Evolutionary conservation across 2,113 vertebrate genomes (phyloP), one percentile per base, ranked within the genome.

Genomic region (Microcebus murinus): DNA sequence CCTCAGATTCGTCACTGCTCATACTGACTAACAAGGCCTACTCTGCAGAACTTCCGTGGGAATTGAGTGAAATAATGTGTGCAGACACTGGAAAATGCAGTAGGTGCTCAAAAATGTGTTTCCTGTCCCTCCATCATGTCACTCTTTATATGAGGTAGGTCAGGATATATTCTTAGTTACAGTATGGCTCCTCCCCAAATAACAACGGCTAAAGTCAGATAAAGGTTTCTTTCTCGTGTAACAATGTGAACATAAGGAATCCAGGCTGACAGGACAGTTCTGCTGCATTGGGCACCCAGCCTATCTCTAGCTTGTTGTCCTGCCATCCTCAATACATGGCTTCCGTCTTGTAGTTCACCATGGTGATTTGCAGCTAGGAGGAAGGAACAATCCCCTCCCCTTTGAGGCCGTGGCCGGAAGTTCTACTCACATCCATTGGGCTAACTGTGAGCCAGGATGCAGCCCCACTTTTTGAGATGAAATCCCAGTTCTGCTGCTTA

Each of bases 1-100:
- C 74, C 55, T 90, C 76, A 29, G 36, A 71, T 65, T 81, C 34
- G 12, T 88, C 71, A 17, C 1, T 42, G 55, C 39, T 55, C 63
- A 48, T 39, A 21, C 8, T n/a, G 81, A 31, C 48, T 20, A 23
- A 15, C 15, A 21, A 67, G 1, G 31, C 15, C 67, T 5, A 29
- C 71, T 86, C n/a, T 73, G 87, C 87, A 96, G 83, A 91, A 57
- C 20, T 79, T 71, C 59, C 29, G 9, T 79, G 67, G 67, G 29
- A 11, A 57, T 4, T 52, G 52, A 80, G 68, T 34, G 42, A 87
- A 59, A 52, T 10, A 4, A 42, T 15, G 15, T 42, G 48, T 65
- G 65, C 45, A 81, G 83, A 71, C 5, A 31, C 36, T 74, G 79
- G 23, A 42, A 14, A 42, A 14, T 14, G 45, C 2, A 36, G 20